Evolutionary conservation across 2,888 invertebrate species (phyloP).

Genomic region (Ashinkailepas kermadecensis): DNA sequence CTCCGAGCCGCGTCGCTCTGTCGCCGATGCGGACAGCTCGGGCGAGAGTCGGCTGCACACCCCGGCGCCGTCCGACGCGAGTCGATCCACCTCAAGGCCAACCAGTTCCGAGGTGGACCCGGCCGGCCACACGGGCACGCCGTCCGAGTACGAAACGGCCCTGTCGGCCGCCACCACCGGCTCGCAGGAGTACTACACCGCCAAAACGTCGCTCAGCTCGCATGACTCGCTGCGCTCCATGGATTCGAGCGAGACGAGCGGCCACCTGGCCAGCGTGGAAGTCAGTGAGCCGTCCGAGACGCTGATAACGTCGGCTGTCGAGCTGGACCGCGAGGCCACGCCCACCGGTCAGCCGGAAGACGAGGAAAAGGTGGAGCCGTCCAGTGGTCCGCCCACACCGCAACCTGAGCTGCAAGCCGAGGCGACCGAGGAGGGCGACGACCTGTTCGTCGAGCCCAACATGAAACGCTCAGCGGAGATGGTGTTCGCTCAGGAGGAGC

Average conservation of each 20-base stretch:
- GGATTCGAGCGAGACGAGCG: constrained; percentile 73
- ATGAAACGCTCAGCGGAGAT: constrained; percentile 88
- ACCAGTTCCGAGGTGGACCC: constrained; percentile 80
- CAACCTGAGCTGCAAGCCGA: background rate
- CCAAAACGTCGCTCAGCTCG: constrained; percentile 77
- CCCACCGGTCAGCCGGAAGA: constrained; percentile 26
- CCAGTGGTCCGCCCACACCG: background rate
- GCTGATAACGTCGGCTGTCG: constrained; percentile 78
- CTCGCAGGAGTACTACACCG: constrained; percentile 78
- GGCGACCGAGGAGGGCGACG: constrained; percentile 31
- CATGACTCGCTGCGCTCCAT: constrained; percentile 83
- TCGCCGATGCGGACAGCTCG: constrained; percentile 51
- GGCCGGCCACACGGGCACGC: constrained; percentile 43
- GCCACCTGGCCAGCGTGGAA: constrained; percentile 79
- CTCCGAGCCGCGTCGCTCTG: background rate
- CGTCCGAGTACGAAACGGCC: constrained; percentile 77
- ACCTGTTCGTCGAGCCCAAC: constrained; percentile 45
- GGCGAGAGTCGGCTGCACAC: constrained; percentile 85
- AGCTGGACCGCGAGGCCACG: constrained; percentile 62
- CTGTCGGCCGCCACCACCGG: constrained; percentile 70
- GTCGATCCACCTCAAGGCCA: constrained; percentile 61
- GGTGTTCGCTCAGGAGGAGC: constrained; percentile 62
- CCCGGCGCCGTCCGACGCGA: constrained; percentile 52
- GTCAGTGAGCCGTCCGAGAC: constrained; percentile 86
- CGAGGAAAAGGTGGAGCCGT: constrained; percentile 5